Evolutionary conservation across 1,140 invertebrate genomes (phyloP), one percentile per base, ranked within the genome.

Genomic region (Colletes latitarsis): DNA sequence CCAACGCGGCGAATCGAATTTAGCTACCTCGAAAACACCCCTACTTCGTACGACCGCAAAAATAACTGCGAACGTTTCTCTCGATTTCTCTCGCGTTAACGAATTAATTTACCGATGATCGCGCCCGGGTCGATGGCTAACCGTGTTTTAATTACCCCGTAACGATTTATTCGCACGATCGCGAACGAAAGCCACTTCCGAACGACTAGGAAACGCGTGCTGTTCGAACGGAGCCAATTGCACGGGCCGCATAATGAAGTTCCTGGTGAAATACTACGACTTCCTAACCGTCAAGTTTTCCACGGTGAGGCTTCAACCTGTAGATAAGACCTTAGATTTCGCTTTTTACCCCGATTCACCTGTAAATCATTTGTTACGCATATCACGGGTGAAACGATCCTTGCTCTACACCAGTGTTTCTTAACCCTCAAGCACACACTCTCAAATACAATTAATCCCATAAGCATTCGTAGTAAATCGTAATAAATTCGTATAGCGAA

Each of bases 251-350:
- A 87, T 84, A 70, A 92, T 93, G 92, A 92, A 92, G 88, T 93
- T 92, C 87, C 83, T 92, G 82, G 92, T 91, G 78, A 90, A 90
- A 82, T 92, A 92, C 88, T 90, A 86, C 83, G 89, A 92, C 77
- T 89, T 91, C 71, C 85, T 92, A 88, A 90, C 82, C 90, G 86
- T 92, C 82, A 91, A 90, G 85, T 93, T 93, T 64, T 77, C 76
- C 80, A 90, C 89, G 91, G 91, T 93, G 89, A 92, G 92, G 78
- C 72, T 80, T 80, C 78, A 75, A 64, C 52, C 53, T 74, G 63
- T 66, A 75, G 53, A 74, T 64, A 52, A 72, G n/a, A 52, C 52
- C 19, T 49, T 64, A 53, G 43, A 60, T 5, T 15, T 19, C 5
- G 46, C 19, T 6, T 9, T 55, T 15, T n/a, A 41, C 12, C 67